Percentiles rank a stretch among this genome's conserved stretches.
Evolutionary conservation across 2,888 invertebrate genomes (phyloP).

Genomic region (Conchocele bisecta): DNA sequence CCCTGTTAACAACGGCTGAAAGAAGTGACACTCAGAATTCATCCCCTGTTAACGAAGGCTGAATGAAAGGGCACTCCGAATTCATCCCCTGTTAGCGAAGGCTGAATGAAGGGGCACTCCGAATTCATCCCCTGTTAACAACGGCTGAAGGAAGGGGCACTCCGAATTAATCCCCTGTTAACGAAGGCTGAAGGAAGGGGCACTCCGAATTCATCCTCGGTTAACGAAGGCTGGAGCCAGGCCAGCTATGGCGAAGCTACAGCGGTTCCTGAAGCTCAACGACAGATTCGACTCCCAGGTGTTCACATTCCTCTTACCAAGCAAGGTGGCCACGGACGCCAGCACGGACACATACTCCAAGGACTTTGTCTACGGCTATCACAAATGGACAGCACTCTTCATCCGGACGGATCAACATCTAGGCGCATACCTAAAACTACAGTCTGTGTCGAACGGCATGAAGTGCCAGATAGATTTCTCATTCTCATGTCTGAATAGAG

Average conservation of each 20-base stretch:
- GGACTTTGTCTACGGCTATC: conserved; percentile 92
- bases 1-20: too few species aligned
- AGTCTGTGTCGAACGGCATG: conserved; percentile 89
- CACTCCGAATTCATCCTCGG: too few species aligned
- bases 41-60: too few species aligned
- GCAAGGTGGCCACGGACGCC: conserved; percentile 89
- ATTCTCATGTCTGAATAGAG: conserved; percentile 89
- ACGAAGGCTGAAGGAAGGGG: too few species aligned
- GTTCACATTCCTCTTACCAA: conserved; percentile 92
- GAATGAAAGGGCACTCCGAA: too few species aligned
- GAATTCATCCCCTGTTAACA: too few species aligned
- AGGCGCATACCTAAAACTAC: conserved; percentile 91
- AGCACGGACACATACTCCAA: conserved; percentile 92
- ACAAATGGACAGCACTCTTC: conserved; percentile 92
- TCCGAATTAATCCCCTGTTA: too few species aligned
- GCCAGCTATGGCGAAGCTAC: conserved; percentile 75
- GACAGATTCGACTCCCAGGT: conserved; percentile 92
- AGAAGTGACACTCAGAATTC: too few species aligned
- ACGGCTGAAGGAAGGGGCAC: too few species aligned
- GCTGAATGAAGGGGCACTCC: too few species aligned
- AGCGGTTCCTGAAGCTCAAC: conserved; percentile 91
- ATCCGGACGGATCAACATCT: conserved; percentile 89
- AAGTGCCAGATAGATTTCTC: conserved; percentile 91
- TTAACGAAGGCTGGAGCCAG: too few species aligned
- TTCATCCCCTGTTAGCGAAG: too few species aligned